Evolutionary conservation across 2,113 vertebrate species (phyloP).

Genomic region (Neofelis nebulosa): DNA sequence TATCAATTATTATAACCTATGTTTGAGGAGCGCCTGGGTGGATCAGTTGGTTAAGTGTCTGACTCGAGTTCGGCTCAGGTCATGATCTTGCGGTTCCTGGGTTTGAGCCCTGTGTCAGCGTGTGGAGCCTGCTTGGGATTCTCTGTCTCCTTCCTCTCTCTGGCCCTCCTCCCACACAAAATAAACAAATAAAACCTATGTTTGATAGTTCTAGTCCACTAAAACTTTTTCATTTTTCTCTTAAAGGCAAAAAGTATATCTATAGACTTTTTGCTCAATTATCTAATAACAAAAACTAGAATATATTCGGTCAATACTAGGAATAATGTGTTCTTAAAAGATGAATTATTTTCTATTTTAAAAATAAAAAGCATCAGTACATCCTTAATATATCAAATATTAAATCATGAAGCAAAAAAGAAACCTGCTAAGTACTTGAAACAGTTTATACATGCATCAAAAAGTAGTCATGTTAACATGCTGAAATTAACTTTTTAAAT

Average conservation of each 20-base stretch:
- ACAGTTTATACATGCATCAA: slow-evolving; percentile 64
- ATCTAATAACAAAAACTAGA: slow-evolving; percentile 1
- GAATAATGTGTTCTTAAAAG: slow-evolving; percentile 44
- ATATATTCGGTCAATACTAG: not conserved
- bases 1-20: slow-evolving; percentile 35
- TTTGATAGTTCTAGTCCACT: not conserved
- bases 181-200: not conserved
- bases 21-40: not conserved
- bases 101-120: too few species aligned
- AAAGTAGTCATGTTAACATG: slow-evolving; percentile 72
- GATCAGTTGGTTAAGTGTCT: too few species aligned
- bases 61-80: too few species aligned
- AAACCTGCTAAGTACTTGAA: slow-evolving; percentile 68
- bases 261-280: slow-evolving; percentile 12
- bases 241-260: slow-evolving; percentile 2
- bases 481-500: slow-evolving; percentile 45
- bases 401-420: slow-evolving; percentile 59
- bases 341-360: slow-evolving; percentile 54
- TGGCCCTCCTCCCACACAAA: too few species aligned
- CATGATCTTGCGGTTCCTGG: too few species aligned
- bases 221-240: slow-evolving; percentile 26
- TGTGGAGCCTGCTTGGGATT: too few species aligned
- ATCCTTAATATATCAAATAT: slow-evolving; percentile 73
- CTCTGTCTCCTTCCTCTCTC: too few species aligned
- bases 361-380: slow-evolving; percentile 66